These are phyloP conservation scores for Buathra laborator DNA, from an alignment of 2,888 invertebrate species.

Conservation along the genomic window DNA sequence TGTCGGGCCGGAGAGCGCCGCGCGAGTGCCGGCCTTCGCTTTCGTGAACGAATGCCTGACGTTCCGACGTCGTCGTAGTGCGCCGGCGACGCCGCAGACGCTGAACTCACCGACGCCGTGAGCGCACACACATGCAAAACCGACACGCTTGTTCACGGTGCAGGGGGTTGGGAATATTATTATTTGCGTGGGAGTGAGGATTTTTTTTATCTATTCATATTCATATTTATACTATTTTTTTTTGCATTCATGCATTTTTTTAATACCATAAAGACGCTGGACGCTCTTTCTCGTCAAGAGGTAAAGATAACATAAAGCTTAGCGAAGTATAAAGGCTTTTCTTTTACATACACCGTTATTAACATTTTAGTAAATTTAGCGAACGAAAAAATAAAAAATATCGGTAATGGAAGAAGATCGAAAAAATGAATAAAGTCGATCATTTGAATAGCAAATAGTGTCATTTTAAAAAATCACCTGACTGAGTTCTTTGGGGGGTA, in stretches of 20 bases:
- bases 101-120: constrained; percentile 52
- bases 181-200: constrained; percentile 35
- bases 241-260: not conserved
- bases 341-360: too few relatives aligned
- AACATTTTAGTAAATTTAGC: too few relatives aligned
- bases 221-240: not conserved
- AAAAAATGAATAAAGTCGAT: too few relatives aligned
- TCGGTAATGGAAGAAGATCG: too few relatives aligned
- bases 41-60: constrained; percentile 39
- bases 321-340: too few relatives aligned
- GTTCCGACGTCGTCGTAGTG: constrained; percentile 58
- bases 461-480: too few relatives aligned
- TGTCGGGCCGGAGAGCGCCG: constrained; percentile 82
- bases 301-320: too few relatives aligned
- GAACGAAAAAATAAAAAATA: too few relatives aligned
- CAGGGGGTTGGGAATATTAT: constrained; percentile 48
- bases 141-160: constrained; percentile 52
- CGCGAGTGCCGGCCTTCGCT: constrained; percentile 79
- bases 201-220: constrained; percentile 25
- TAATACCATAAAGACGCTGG: not conserved
- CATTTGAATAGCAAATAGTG: too few relatives aligned
- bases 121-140: constrained; percentile 35
- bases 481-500: too few relatives aligned
- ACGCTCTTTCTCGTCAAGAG: not conserved
- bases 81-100: constrained; percentile 69